Evolutionary conservation across 2,797 vertebrate species (phyloP), one percentile per base, ranked within the genome.

Genomic region (Atherinosoma microstoma): DNA sequence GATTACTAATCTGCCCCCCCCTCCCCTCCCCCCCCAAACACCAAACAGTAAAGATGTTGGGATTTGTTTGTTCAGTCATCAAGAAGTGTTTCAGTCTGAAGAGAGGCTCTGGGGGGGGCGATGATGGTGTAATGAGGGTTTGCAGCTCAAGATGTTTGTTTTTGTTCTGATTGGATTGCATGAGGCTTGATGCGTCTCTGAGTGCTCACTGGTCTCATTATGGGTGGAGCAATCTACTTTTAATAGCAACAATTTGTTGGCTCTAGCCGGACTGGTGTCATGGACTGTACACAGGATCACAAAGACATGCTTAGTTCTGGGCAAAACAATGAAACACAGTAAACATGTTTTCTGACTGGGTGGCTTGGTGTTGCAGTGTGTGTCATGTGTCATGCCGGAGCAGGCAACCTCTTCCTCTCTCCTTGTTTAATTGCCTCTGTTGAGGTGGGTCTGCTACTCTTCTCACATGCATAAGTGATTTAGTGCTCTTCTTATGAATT

Each of bases 61-160:
- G 79, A 90, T 92, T 92, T 94, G 89, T 93, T 93, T 94, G 88
- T 89, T 92, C 87, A 91, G 88, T 89, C 87, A 91, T 92, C 89
- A 88, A 85, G 87, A 91, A 90, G 81, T 90, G 89, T 93, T 93
- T 92, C 78, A 84, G 81, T 89, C 83, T 79, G 70, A 89, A 90
- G 83, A 84, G 79, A 64, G 76, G 86, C 79, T 84, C 83, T 73
- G 64, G 27, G 49, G 75, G 71, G 65, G 40, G 51, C 3, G 22
- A 34, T 85, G 85, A 84, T 77, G 77, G 84, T 57, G 69, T 91
- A 90, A 91, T 90, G 86, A 85, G 84, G 80, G 73, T 83, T 87
- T 84, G 82, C 77, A 57, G 83, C 82, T 76, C 79, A 58, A 81
- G 47, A 84, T 92, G 90, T 93, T 93, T 93, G 90, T 92, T 93